Percentiles rank a stretch among this genome's conserved stretches.
phyloP scores from a whole-genome alignment of 2,113 vertebrate genomes.

The Syrrhaptes paradoxus region DNA sequence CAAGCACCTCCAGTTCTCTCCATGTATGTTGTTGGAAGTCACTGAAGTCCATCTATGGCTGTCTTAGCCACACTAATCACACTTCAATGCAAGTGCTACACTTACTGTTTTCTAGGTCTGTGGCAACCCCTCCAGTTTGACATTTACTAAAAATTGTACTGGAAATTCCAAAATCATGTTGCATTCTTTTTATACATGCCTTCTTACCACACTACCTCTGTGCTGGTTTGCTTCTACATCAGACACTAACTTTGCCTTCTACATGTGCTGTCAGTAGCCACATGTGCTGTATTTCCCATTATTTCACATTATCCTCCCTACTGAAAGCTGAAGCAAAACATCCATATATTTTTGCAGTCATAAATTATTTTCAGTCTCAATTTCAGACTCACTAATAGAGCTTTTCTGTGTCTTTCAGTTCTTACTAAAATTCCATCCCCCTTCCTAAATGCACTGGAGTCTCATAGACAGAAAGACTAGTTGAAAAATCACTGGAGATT shows the following conservation, averaged over 20 bases:
- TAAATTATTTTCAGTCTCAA: background rate
- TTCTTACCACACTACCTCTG: background rate
- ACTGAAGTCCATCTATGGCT: background rate
- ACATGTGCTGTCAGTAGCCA: background rate
- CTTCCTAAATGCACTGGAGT: background rate
- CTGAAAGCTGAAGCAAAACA: background rate
- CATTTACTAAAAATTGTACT: background rate
- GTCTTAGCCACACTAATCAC: background rate
- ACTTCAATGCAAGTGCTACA: background rate
- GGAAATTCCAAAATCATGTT: background rate
- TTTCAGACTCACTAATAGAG: background rate
- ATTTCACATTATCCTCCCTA: background rate
- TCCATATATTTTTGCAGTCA: background rate
- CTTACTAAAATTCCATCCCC: background rate
- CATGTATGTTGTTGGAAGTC: background rate
- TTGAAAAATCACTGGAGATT: background rate
- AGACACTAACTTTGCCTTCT: background rate
- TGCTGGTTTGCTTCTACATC: background rate
- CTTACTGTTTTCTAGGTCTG: background rate
- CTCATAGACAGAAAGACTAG: background rate
- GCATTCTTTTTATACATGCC: background rate
- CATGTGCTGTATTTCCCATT: background rate
- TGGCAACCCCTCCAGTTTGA: background rate
- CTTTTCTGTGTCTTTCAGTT: background rate
- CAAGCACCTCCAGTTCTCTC: background rate